A percentile compares a stretch with the other conserved stretches of the same genome.
phyloP scores from a whole-genome alignment of 2,113 vertebrate species.

The Datnioides undecimradiatus region DNA sequence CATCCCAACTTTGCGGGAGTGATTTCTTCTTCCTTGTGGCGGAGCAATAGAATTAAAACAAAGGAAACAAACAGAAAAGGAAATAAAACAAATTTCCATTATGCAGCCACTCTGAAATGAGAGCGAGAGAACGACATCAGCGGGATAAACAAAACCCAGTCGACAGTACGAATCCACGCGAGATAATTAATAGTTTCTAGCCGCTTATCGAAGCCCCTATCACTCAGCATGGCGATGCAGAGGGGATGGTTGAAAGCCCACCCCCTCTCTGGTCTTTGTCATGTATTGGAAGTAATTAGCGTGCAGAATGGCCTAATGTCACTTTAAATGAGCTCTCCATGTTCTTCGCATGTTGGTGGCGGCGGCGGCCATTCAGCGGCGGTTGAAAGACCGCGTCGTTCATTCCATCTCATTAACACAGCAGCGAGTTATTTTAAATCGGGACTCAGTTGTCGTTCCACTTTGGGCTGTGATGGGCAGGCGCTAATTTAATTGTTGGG shows the following conservation, averaged over 20 bases:
- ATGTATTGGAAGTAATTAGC: conserved; percentile 66
- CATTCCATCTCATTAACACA: conserved; percentile 58
- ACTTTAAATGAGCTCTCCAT: conserved; percentile 46
- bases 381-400: conserved; percentile 7
- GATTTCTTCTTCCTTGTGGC: not conserved
- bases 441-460: conserved; percentile 5
- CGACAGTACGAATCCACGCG: conserved; percentile 27
- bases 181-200: conserved; percentile 59
- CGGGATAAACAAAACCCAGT: conserved; percentile 47
- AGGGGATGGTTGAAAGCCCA: conserved; percentile 23
- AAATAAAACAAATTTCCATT: conserved; percentile 4
- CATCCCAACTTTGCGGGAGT: not conserved
- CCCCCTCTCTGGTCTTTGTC: conserved; percentile 35
- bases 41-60: not conserved
- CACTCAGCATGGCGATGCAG: conserved; percentile 15
- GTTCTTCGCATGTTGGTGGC: conserved; percentile 31
- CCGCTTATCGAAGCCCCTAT: conserved; percentile 45
- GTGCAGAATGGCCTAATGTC: conserved; percentile 38
- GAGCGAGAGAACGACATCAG: conserved; percentile 34
- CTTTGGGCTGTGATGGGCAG: conserved; percentile 58
- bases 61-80: not conserved
- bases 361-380: not conserved
- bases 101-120: conserved; percentile 22
- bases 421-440: conserved; percentile 48
- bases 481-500: conserved; percentile 69